These are phyloP conservation scores for Macrochelys suwanniensis DNA, from an alignment of 2,797 vertebrate species.

Conservation along the genomic window DNA sequence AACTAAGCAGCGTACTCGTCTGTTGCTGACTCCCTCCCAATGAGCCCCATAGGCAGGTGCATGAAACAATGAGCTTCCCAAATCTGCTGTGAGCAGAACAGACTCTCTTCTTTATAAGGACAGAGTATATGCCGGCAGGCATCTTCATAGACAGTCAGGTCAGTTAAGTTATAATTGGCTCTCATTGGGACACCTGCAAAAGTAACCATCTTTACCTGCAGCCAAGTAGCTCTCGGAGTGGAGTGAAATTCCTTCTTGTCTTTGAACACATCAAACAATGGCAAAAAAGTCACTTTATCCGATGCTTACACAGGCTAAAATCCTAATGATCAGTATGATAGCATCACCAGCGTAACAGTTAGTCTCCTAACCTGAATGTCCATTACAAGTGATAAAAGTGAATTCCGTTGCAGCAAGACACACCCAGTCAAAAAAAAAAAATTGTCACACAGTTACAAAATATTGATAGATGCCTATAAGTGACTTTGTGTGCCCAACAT, in stretches of 20 bases:
- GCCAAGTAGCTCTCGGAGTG: neutral
- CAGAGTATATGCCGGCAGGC: no score
- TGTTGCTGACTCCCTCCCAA: neutral
- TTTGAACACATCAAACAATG: neutral
- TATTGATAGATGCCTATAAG: neutral
- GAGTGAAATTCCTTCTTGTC: neutral
- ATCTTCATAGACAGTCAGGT: neutral
- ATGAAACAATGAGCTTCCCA: neutral
- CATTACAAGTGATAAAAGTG: neutral
- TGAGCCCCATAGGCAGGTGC: neutral
- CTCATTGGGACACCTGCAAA: neutral
- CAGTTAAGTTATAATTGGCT: neutral
- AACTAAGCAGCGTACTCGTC: neutral
- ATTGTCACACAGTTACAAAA: neutral
- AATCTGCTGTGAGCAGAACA: neutral
- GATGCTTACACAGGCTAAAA: neutral
- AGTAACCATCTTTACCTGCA: neutral
- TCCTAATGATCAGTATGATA: neutral
- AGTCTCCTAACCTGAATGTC: neutral
- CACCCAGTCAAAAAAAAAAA: neutral
- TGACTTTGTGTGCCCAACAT: neutral
- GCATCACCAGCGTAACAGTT: neutral
- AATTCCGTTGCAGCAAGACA: neutral
- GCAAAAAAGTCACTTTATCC: neutral
- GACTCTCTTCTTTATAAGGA: neutral